These are phyloP conservation scores for Myopa tessellatipennis DNA, from an alignment of 2,888 invertebrate species.

Conservation along the genomic window DNA sequence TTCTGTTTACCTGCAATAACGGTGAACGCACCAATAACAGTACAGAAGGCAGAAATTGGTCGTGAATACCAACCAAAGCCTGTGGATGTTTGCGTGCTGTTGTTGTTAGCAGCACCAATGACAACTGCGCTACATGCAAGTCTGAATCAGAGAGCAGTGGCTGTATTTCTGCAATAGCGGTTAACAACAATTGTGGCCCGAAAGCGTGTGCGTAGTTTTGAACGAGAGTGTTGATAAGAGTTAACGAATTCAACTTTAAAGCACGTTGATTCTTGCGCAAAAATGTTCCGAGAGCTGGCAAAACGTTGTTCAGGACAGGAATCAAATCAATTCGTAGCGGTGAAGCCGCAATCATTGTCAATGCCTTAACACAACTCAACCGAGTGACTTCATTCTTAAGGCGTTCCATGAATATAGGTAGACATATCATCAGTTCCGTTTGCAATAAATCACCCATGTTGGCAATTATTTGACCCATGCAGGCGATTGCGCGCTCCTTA, in stretches of 20 bases:
- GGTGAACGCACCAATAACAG: slow-evolving; percentile 90
- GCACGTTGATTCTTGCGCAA: slow-evolving; percentile 96
- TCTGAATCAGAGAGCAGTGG: slow-evolving; percentile 93
- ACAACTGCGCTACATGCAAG: slow-evolving; percentile 95
- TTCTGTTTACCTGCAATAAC: slow-evolving; percentile 71
- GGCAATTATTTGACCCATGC: slow-evolving; percentile 94
- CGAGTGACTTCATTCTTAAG: slow-evolving; percentile 97
- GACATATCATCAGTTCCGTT: slow-evolving; percentile 82
- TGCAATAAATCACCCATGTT: slow-evolving; percentile 89
- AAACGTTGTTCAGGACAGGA: slow-evolving; percentile 85
- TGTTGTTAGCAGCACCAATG: slow-evolving; percentile 84
- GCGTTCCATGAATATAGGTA: slow-evolving; percentile 95
- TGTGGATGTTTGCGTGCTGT: slow-evolving; percentile 83
- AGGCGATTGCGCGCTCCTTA: slow-evolving; percentile 96
- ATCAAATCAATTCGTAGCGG: slow-evolving; percentile 86
- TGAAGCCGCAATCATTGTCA: slow-evolving; percentile 93
- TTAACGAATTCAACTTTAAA: slow-evolving; percentile 89
- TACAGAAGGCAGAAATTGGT: slow-evolving; percentile 85
- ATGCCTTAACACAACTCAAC: slow-evolving; percentile 93
- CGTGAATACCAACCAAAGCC: slow-evolving; percentile 79
- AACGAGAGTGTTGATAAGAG: slow-evolving; percentile 89
- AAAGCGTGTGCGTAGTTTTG: slow-evolving; percentile 81
- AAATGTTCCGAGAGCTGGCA: slow-evolving; percentile 93
- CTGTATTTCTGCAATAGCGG: slow-evolving; percentile 87
- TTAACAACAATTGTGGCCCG: slow-evolving; percentile 76